Conservation (phyloP, 2,113 vertebrate species). For the Misgurnus anguillicaudatus region DNA sequence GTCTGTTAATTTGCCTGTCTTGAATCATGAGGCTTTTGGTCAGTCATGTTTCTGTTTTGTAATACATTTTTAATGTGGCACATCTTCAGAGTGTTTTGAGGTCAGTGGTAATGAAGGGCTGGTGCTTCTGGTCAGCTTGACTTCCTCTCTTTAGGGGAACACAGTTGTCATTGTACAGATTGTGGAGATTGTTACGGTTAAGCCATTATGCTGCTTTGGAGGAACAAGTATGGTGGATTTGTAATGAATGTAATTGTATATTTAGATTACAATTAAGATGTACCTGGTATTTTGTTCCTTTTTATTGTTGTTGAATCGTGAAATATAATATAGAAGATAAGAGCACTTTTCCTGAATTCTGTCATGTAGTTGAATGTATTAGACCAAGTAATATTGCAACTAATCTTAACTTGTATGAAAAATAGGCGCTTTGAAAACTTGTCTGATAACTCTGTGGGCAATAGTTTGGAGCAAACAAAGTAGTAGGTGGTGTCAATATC, state of each 20-base stretch:
- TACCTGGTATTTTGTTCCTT: no score
- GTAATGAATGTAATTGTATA: background rate
- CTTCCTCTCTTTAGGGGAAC: conserved; percentile 1
- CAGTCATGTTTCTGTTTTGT: conserved; percentile 16
- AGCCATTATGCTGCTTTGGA: background rate
- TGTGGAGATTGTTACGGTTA: background rate
- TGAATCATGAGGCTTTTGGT: background rate
- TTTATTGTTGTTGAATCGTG: background rate
- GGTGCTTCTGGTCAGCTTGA: conserved; percentile 15
- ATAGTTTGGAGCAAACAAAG: no score
- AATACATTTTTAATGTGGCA: conserved; percentile 29
- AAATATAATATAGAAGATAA: no score
- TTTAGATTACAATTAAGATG: background rate
- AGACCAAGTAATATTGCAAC: no score
- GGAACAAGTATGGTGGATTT: background rate
- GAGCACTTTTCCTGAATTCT: no score
- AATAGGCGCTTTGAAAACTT: no score
- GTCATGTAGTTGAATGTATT: no score
- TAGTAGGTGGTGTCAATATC: no score
- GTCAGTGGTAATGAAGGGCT: conserved; percentile 19
- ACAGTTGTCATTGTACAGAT: background rate
- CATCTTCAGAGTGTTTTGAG: conserved; percentile 28
- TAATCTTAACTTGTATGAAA: no score
- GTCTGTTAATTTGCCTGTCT: conserved; percentile 10
- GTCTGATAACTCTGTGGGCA: no score